Conservation (phyloP, 1,140 invertebrate genomes). For the Thaumatotibia leucotreta region DNA sequence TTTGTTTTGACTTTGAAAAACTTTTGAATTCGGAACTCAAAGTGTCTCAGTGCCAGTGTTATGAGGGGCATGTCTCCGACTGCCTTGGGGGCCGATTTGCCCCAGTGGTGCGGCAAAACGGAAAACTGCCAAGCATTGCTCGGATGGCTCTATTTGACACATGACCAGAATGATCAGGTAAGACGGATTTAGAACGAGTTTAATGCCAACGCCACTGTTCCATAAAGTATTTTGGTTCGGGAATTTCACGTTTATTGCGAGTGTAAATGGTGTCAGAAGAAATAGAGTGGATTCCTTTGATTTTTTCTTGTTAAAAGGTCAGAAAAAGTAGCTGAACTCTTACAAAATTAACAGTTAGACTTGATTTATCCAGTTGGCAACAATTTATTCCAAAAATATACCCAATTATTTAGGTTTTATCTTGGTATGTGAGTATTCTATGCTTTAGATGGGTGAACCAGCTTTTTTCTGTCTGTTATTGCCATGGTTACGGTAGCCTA, state of each 20-base stretch:
- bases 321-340: no score
- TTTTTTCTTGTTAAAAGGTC: no score
- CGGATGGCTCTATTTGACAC: slow-evolving; percentile 60
- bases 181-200: slow-evolving; percentile 14
- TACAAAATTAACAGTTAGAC: no score
- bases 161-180: slow-evolving; percentile 68
- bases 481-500: no score
- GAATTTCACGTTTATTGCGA: not conserved
- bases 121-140: slow-evolving; percentile 58
- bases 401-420: no score
- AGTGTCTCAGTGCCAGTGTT: slow-evolving; percentile 23
- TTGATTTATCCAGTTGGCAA: no score
- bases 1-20: slow-evolving; percentile 19
- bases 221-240: slow-evolving; percentile 7
- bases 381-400: no score
- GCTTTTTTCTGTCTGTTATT: no score
- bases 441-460: no score
- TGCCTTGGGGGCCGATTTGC: slow-evolving; percentile 54
- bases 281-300: no score
- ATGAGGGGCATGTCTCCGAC: slow-evolving; percentile 65
- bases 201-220: slow-evolving; percentile 7
- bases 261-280: not conserved
- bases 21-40: not conserved
- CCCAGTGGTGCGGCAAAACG: slow-evolving; percentile 62
- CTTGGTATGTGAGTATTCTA: no score